Evolutionary conservation across 2,113 vertebrate species (phyloP).

Genomic region (Elephantulus edwardii): DNA sequence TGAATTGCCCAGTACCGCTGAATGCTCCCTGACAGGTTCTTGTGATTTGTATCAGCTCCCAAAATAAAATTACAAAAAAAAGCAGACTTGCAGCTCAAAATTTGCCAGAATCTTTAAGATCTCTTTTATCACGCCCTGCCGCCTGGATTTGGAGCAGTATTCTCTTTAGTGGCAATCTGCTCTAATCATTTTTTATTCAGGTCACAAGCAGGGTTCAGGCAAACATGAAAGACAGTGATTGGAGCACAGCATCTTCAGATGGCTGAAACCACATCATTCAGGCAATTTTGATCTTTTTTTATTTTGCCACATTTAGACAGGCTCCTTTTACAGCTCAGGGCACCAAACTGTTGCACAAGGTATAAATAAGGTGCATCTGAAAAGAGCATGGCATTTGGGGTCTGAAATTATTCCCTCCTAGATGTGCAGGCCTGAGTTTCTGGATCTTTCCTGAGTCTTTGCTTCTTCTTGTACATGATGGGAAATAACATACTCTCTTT

Average conservation of each 20-base stretch:
- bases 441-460: conserved; percentile 15
- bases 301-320: conserved; percentile 67
- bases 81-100: conserved; percentile 56
- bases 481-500: neutral
- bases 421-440: conserved; percentile 35
- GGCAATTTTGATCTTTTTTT: conserved; percentile 59
- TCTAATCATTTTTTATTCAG: conserved; percentile 74
- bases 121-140: conserved; percentile 72
- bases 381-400: conserved; percentile 51
- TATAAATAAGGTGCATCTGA: conserved; percentile 57
- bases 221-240: conserved; percentile 68
- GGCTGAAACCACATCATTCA: conserved; percentile 64
- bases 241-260: conserved; percentile 66
- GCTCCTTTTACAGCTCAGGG: conserved; percentile 51
- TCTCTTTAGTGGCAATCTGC: conserved; percentile 73
- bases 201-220: conserved; percentile 67
- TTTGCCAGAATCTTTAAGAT: conserved; percentile 74
- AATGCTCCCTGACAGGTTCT: conserved; percentile 73
- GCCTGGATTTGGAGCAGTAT: conserved; percentile 52
- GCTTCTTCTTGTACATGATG: neutral
- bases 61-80: conserved; percentile 68
- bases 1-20: conserved; percentile 49
- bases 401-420: conserved; percentile 23
- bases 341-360: neutral
- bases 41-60: conserved; percentile 79